phyloP scores from a whole-genome alignment of 2,113 vertebrate genomes.

The Butorides virescens region DNA sequence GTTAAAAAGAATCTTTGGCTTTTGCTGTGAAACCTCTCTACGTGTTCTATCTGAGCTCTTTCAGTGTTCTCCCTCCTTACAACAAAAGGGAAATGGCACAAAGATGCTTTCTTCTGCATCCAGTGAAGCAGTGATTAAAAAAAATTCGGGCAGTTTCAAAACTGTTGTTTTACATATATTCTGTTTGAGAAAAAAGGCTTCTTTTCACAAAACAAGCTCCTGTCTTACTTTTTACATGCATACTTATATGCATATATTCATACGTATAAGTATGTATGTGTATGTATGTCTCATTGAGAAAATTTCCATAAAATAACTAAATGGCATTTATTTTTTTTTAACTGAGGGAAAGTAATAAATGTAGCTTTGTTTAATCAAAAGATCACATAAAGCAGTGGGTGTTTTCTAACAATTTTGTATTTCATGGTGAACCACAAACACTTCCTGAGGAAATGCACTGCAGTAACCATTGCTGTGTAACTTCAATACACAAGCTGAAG shows the following conservation, averaged over 20 bases:
- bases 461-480: conserved; percentile 1
- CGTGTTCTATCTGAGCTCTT: neutral
- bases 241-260: neutral
- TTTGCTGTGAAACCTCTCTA: neutral
- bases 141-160: neutral
- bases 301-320: neutral
- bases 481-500: neutral
- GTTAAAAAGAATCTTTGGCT: neutral
- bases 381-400: conserved; percentile 26
- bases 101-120: neutral
- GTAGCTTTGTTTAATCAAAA: conserved; percentile 2
- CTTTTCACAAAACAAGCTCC: neutral
- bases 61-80: neutral
- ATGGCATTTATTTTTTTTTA: neutral
- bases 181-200: neutral
- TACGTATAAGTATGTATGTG: neutral
- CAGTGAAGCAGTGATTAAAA: neutral
- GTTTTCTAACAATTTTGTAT: conserved; percentile 41
- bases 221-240: neutral
- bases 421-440: conserved; percentile 68
- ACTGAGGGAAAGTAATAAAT: neutral
- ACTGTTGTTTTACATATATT: neutral
- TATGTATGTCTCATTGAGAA: neutral
- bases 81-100: neutral
- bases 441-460: conserved; percentile 73